Evolutionary conservation across 2,113 vertebrate genomes (phyloP), one percentile per base, ranked within the genome.

Genomic region (Vidua macroura): DNA sequence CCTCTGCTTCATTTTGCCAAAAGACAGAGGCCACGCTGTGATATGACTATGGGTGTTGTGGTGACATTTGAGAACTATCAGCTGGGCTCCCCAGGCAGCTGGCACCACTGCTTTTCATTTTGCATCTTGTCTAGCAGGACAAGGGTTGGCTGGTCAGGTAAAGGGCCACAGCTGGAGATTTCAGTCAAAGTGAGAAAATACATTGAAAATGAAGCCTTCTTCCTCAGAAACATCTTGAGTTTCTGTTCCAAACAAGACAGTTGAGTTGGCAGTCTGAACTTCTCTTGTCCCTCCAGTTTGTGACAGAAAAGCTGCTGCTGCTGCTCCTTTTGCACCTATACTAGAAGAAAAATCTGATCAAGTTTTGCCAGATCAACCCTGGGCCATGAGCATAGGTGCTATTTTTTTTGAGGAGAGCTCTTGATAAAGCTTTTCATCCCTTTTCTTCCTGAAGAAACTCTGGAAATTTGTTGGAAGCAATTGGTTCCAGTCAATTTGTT

Each of bases 371-470:
- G 51, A 69, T 33, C 82, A 87, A 22, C 52, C 41, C 37, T 72
- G 35, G 19, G 12, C 43, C 13, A 86, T 48, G 48, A 83, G 44
- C 3, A 15, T 21, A 5, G 41, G 48, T 17, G 23, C 74, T 51
- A 24, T 58, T n/a, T 52, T 83, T 89, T 88, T n/a, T 51, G 13
- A 84, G 14, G 35, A 95, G 11, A 56, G 35, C 5, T 48, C 56
- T 9, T 10, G 27, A 33, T 7, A 90, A 91, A 43, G 41, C n/a
- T 90, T 97, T 81, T 92, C 51, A 44, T 88, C 46, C 20, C 49
- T 62, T 17, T 91, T 90, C 33, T 96, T 95, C 59, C 92, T 59
- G 3, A 86, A 88, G 19, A 96, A 95, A 41, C 60, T 95, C 22
- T 93, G 88, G 94, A 93, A 87, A 53, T 87, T 83, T 41, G 16